phyloP scores from a whole-genome alignment of 2,113 vertebrate species.

The Talpa occidentalis region DNA sequence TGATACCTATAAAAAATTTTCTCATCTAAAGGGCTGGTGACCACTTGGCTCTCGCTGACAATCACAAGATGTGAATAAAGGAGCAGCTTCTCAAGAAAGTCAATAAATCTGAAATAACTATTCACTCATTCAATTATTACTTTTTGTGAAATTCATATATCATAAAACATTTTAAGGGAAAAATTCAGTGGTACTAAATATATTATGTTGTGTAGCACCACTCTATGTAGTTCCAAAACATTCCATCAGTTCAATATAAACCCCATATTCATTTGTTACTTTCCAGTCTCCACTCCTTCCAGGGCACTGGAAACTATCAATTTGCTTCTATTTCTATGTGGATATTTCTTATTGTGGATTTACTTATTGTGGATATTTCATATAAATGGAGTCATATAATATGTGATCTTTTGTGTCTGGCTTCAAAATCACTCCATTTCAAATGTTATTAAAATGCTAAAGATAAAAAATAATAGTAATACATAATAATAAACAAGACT shows the following conservation, averaged over 20 bases:
- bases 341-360: neutral
- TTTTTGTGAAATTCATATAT: neutral
- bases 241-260: neutral
- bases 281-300: neutral
- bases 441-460: neutral
- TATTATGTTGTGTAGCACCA: accelerated
- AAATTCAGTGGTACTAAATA: neutral
- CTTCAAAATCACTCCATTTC: neutral
- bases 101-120: neutral
- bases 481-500: neutral
- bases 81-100: neutral
- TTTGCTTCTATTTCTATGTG: neutral
- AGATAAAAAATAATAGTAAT: too few relatives aligned
- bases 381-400: neutral
- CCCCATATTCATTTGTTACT: neutral
- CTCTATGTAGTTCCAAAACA: neutral
- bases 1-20: neutral
- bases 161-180: neutral
- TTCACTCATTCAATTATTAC: neutral
- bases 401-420: neutral
- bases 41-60: neutral
- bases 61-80: neutral
- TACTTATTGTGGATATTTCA: neutral
- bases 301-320: neutral
- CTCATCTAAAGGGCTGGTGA: neutral